phyloP scores from a whole-genome alignment of 2,888 invertebrate genomes.

The Metellina segmentata region DNA sequence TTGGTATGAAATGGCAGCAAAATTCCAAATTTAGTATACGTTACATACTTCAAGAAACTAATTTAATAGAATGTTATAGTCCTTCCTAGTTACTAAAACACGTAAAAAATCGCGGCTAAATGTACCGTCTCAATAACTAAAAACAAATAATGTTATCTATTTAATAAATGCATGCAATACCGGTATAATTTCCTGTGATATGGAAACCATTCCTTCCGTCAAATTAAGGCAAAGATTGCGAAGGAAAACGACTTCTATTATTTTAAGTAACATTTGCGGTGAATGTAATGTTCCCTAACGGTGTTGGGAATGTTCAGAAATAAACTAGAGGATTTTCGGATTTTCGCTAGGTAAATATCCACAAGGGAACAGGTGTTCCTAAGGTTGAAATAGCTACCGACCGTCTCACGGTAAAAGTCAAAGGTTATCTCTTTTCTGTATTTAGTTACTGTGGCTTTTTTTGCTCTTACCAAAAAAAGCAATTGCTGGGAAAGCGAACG shows the following conservation, averaged over 20 bases:
- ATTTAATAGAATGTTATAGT: too few species aligned
- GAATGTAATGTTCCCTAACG: constrained; percentile 34
- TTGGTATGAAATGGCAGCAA: too few species aligned
- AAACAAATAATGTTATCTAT: too few species aligned
- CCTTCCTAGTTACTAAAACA: too few species aligned
- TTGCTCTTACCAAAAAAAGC: background rate
- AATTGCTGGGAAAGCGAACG: background rate
- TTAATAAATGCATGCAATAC: too few species aligned
- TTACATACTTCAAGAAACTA: too few species aligned
- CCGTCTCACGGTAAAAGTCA: background rate
- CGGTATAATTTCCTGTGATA: too few species aligned
- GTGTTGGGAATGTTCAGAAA: constrained; percentile 22
- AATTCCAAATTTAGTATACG: too few species aligned
- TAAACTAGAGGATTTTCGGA: constrained; percentile 25
- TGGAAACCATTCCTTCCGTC: too few species aligned
- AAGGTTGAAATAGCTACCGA: constrained; percentile 21
- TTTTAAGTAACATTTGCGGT: constrained; percentile 41
- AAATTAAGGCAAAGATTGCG: too few species aligned
- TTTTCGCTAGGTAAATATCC: constrained; percentile 36
- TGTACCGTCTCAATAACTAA: too few species aligned
- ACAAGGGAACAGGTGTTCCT: constrained; percentile 34
- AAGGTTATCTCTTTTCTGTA: constrained; percentile 5
- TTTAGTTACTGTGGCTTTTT: background rate
- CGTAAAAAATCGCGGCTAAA: too few species aligned
- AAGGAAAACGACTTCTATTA: constrained; percentile 40